Conservation (phyloP, 1,140 invertebrate species). For the Saccostrea echinata region DNA sequence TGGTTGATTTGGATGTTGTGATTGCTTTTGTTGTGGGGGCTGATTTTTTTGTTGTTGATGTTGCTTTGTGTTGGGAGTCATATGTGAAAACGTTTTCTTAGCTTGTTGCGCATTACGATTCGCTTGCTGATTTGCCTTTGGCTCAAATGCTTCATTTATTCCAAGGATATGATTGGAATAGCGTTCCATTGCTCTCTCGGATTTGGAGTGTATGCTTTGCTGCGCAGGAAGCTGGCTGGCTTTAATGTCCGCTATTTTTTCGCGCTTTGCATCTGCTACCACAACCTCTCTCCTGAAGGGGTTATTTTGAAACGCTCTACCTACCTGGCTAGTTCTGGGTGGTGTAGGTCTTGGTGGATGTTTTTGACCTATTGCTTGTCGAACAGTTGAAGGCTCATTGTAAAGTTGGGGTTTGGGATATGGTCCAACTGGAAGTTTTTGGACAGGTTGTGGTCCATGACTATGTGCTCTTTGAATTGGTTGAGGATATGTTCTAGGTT, state of each 20-base stretch:
- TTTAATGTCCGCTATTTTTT: constrained; percentile 21
- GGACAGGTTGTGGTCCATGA: constrained; percentile 1
- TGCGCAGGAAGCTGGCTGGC: background rate
- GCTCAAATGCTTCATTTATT: constrained; percentile 6
- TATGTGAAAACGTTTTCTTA: background rate
- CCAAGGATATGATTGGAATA: background rate
- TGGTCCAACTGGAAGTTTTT: background rate
- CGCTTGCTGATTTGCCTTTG: constrained; percentile 15
- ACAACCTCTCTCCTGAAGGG: constrained; percentile 14
- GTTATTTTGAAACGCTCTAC: constrained; percentile 6
- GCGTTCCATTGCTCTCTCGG: background rate
- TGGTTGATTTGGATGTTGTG: constrained; percentile 11
- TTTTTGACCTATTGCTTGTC: constrained; percentile 1
- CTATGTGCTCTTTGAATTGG: background rate
- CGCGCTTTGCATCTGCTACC: constrained; percentile 19
- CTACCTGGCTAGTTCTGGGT: background rate
- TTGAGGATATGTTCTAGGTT: background rate
- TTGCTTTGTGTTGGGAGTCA: background rate
- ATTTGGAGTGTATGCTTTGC: constrained; percentile 27
- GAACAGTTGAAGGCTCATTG: background rate
- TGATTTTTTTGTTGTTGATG: background rate
- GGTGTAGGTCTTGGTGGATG: background rate
- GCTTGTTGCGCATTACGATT: background rate
- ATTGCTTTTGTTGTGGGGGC: background rate
- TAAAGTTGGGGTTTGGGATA: constrained; percentile 22